Percentiles rank a stretch among this genome's conserved stretches.
phyloP scores from a whole-genome alignment of 2,888 invertebrate species.

The Caenorhabditis virilis region DNA sequence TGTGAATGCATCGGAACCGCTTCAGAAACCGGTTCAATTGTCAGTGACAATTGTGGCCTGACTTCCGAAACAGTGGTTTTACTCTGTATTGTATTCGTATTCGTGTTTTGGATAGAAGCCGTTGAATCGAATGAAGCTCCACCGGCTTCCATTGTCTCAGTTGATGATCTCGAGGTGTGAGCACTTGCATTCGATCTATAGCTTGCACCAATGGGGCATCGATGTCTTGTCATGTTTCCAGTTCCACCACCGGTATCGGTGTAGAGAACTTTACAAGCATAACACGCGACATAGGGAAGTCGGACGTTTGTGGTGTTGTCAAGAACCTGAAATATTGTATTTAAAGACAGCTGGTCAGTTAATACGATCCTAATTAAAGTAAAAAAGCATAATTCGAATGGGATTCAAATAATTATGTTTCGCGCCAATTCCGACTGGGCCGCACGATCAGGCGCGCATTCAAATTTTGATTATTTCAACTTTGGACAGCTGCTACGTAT shows the following conservation, averaged over 20 bases:
- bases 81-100: constrained; percentile 1
- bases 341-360: too few species aligned
- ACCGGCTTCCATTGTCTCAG: constrained; percentile 43
- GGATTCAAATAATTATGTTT: too few species aligned
- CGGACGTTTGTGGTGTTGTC: constrained; percentile 60
- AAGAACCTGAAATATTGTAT: too few species aligned
- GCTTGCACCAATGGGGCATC: constrained; percentile 59
- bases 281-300: constrained; percentile 66
- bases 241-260: constrained; percentile 67
- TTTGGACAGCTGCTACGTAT: too few species aligned
- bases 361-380: too few species aligned
- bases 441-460: too few species aligned
- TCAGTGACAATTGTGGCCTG: constrained; percentile 6
- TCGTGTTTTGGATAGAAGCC: constrained; percentile 2
- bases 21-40: neutral
- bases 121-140: constrained; percentile 44
- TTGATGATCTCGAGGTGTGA: constrained; percentile 32
- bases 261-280: constrained; percentile 67
- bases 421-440: too few species aligned
- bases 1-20: constrained; percentile 4
- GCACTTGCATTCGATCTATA: constrained; percentile 49
- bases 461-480: too few species aligned
- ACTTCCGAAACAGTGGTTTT: neutral
- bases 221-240: constrained; percentile 67
- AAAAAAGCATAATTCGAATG: too few species aligned